These are phyloP conservation scores for Anarsia innoxiella DNA, from an alignment of 2,888 invertebrate species.

Conservation along the genomic window DNA sequence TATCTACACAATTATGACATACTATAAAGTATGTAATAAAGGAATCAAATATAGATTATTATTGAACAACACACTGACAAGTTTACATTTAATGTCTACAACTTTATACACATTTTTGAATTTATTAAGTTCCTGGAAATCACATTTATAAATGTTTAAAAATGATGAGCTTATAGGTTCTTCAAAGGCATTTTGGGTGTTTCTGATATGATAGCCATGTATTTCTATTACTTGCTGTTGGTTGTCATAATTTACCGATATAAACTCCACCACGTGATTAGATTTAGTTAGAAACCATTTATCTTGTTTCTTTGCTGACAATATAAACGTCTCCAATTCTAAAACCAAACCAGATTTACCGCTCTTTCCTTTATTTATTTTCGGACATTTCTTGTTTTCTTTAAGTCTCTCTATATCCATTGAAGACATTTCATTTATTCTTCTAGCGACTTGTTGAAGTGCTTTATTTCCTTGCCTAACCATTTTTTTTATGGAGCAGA, in stretches of 20 bases:
- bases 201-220: neutral
- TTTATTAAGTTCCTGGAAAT: neutral
- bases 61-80: neutral
- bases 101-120: neutral
- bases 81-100: neutral
- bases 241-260: neutral
- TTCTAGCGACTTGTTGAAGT: conserved; percentile 15
- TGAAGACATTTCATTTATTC: conserved; percentile 10
- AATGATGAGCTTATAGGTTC: neutral
- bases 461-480: conserved; percentile 17
- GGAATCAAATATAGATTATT: neutral
- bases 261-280: neutral
- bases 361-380: neutral
- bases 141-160: neutral
- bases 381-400: neutral
- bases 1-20: no score
- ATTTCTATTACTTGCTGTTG: neutral
- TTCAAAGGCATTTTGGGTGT: neutral
- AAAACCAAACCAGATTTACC: neutral
- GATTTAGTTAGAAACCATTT: neutral
- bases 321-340: neutral
- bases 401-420: neutral
- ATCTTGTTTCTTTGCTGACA: neutral
- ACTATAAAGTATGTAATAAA: neutral
- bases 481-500: conserved; percentile 14